Conservation (phyloP, 2,888 invertebrate species). For the Dynastes maya region DNA sequence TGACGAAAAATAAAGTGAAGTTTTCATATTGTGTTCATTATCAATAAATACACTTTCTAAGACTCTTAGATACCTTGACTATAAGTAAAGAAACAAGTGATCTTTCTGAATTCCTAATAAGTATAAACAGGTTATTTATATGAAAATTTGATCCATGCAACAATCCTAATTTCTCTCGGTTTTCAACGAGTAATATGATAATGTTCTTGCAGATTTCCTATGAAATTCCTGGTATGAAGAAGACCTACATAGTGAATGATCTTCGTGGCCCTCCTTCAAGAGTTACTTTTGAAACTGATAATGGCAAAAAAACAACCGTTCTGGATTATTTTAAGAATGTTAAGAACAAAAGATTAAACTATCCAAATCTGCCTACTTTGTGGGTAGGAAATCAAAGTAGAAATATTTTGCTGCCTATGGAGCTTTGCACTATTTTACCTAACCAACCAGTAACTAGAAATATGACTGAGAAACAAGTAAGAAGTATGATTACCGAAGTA, state of each 20-base stretch:
- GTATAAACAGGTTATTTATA: no score
- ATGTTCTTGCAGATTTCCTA: constrained; percentile 67
- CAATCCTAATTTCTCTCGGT: no score
- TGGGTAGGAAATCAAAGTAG: constrained; percentile 75
- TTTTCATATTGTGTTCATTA: no score
- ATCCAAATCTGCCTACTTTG: constrained; percentile 85
- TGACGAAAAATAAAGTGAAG: no score
- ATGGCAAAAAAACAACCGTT: constrained; percentile 68
- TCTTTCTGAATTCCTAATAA: no score
- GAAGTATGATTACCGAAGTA: constrained; percentile 89
- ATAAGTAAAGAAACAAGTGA: no score
- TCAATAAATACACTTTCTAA: no score
- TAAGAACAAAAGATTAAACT: constrained; percentile 70
- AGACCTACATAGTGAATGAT: constrained; percentile 71
- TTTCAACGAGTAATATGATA: no score
- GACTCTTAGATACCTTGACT: no score
- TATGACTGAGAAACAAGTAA: constrained; percentile 86
- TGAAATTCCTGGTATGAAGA: constrained; percentile 69
- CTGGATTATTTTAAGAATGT: constrained; percentile 68
- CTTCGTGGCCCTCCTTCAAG: constrained; percentile 65
- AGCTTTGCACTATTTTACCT: constrained; percentile 83
- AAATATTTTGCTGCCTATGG: constrained; percentile 86
- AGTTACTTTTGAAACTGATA: constrained; percentile 67
- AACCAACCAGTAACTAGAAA: constrained; percentile 87
- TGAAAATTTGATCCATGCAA: not conserved